Percentiles rank a stretch among this genome's conserved stretches.
These are phyloP conservation scores for Doris montereyensis DNA, from an alignment of 2,888 invertebrate species.

Conservation along the genomic window DNA sequence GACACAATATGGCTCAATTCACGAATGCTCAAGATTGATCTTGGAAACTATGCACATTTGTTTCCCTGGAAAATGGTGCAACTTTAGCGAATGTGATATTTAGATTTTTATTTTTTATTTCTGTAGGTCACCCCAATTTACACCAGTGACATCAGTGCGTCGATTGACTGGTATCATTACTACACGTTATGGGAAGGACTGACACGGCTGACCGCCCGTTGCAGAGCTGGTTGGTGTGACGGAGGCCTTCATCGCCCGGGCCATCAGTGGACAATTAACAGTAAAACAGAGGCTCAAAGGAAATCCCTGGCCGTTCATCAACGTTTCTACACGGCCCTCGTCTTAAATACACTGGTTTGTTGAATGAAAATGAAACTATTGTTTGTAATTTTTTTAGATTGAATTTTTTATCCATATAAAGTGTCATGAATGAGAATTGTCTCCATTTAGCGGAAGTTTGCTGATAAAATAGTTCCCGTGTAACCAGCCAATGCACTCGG, in stretches of 20 bases:
- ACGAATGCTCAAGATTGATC: too few relatives aligned
- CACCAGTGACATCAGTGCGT: slow-evolving; percentile 83
- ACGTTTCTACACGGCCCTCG: slow-evolving; percentile 81
- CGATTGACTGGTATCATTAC: slow-evolving; percentile 79
- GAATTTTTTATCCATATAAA: too few relatives aligned
- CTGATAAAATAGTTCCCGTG: too few relatives aligned
- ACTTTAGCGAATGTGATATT: background rate
- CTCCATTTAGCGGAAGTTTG: too few relatives aligned
- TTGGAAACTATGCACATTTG: too few relatives aligned
- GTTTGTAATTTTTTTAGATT: too few relatives aligned
- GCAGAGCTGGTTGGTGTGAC: slow-evolving; percentile 89
- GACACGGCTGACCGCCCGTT: too few relatives aligned
- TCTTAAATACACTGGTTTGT: slow-evolving; percentile 76
- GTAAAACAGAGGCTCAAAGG: slow-evolving; percentile 55
- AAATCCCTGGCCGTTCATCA: slow-evolving; percentile 63
- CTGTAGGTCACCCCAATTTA: slow-evolving; percentile 90
- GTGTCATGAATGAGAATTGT: too few relatives aligned
- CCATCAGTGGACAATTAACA: slow-evolving; percentile 71
- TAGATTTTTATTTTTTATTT: slow-evolving; percentile 8
- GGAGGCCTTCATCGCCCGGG: slow-evolving; percentile 83
- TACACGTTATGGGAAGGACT: slow-evolving; percentile 88
- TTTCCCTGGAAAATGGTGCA: background rate
- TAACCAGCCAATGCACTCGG: too few relatives aligned
- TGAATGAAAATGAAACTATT: too few relatives aligned
- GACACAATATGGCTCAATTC: too few relatives aligned